Conservation (phyloP, 2,888 invertebrate genomes). For the Ceriagrion tenellum region DNA sequence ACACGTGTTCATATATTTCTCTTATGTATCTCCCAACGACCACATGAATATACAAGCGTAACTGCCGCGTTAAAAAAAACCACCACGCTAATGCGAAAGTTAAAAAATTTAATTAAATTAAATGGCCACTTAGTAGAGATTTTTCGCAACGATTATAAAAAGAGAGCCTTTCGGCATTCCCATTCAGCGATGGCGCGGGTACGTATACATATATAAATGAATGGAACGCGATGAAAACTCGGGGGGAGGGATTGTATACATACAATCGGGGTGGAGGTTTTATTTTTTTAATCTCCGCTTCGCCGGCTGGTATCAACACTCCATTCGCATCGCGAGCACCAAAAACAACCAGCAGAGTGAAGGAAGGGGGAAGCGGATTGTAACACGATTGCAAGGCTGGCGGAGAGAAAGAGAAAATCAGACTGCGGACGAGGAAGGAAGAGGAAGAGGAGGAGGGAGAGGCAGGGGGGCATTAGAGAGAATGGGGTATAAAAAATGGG, state of each 20-base stretch:
- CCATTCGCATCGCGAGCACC: neutral
- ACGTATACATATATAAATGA: too few relatives aligned
- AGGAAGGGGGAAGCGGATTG: neutral
- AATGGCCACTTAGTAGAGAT: neutral
- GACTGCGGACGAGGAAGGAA: neutral
- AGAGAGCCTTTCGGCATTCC: neutral
- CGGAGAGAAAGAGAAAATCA: neutral
- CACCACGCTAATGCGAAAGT: neutral
- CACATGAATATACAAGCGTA: neutral
- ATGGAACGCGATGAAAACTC: neutral
- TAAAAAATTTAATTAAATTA: neutral
- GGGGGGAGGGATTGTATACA: neutral
- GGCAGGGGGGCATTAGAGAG: neutral
- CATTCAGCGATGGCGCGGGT: neutral
- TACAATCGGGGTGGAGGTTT: too few relatives aligned
- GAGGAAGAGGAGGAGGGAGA: too few relatives aligned
- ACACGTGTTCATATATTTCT: neutral
- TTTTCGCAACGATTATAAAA: neutral
- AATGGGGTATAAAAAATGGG: neutral
- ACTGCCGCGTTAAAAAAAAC: neutral
- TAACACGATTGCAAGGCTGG: neutral
- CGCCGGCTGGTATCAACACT: neutral
- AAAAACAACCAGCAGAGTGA: neutral
- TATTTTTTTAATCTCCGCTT: neutral
- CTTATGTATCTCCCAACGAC: neutral